Base-by-base conservation (phyloP, 1,140 invertebrate genomes). In the Musca vetustissima region DNA sequence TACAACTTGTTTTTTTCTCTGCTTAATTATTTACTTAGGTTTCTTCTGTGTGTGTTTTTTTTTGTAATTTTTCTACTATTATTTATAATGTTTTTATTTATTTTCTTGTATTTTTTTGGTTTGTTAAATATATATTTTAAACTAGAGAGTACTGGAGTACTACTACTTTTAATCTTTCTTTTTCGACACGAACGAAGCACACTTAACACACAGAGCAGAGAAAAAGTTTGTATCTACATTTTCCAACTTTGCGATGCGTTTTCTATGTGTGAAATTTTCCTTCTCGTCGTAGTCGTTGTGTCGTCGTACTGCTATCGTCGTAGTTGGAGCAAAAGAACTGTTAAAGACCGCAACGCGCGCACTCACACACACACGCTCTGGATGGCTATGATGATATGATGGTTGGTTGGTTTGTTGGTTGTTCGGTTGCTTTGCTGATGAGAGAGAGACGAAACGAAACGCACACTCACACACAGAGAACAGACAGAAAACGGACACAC, bases 171-270 rank as follows among this genome's bases (percentile, higher is more conserved):
- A 43, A 43, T 43, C 36, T 43, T 43, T 43, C 36, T 43, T 43
- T 61, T 61, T 61, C n/a, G 28, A 36, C 36, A 32, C 36, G 32
- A 61, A 61, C 57, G 57, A 61, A 61, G 57, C 57, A 61, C 57
- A 61, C 57, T 61, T 61, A 61, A 61, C 55, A 43, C 57, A 61
- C 17, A 52, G 49, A 52, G 57, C 57, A 61, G 57, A 61, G 57
- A 61, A 61, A 61, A 61, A 61, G 57, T 61, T 61, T 61, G 57
- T 61, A 61, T 61, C 57, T 61, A 61, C 57, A 57, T 57, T 57
- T 57, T 57, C 36, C 53, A 57, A 57, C 53, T 24, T 57, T 57
- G 36, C 36, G 53, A 57, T 57, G 53, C 53, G 53, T 57, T 57
- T 57, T 28, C 53, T 57, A 57, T 57, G 25, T 57, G 25, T 57